A percentile compares a stretch with the other conserved stretches of the same genome.
These are phyloP conservation scores for Muscicapa striata DNA, from an alignment of 2,797 vertebrate species.

Conservation along the genomic window DNA sequence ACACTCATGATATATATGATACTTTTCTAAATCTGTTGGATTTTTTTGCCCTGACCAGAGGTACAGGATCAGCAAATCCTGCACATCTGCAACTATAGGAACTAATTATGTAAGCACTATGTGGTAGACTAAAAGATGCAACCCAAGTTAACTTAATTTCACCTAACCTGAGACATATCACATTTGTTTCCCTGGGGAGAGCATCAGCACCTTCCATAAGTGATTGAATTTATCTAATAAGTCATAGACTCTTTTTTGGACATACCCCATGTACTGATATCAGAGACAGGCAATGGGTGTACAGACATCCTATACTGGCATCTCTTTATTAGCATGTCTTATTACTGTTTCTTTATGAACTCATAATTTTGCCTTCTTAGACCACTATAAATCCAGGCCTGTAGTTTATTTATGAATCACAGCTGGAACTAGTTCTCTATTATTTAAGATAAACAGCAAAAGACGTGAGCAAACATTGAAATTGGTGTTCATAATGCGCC, in stretches of 20 bases:
- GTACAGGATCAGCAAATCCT: neutral
- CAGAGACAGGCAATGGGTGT: neutral
- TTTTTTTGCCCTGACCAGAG: neutral
- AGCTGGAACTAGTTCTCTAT: neutral
- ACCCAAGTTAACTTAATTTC: neutral
- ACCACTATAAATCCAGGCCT: neutral
- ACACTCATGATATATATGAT: accelerated
- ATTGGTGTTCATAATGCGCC: neutral
- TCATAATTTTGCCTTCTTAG: neutral
- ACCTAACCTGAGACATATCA: neutral
- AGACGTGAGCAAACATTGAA: neutral
- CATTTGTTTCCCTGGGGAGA: neutral
- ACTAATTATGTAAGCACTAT: neutral
- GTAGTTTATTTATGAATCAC: neutral
- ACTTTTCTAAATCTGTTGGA: neutral
- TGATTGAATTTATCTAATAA: neutral
- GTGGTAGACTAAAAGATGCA: neutral
- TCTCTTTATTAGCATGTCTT: neutral
- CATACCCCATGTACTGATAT: accelerated
- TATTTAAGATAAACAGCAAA: neutral
- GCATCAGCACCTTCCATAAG: neutral
- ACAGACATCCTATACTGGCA: neutral
- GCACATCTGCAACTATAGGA: neutral
- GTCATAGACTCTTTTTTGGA: neutral
- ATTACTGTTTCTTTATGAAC: neutral